Evolutionary conservation across 2,888 invertebrate species (phyloP), one percentile per base, ranked within the genome.

Genomic region (Stictocephala bisonia): DNA sequence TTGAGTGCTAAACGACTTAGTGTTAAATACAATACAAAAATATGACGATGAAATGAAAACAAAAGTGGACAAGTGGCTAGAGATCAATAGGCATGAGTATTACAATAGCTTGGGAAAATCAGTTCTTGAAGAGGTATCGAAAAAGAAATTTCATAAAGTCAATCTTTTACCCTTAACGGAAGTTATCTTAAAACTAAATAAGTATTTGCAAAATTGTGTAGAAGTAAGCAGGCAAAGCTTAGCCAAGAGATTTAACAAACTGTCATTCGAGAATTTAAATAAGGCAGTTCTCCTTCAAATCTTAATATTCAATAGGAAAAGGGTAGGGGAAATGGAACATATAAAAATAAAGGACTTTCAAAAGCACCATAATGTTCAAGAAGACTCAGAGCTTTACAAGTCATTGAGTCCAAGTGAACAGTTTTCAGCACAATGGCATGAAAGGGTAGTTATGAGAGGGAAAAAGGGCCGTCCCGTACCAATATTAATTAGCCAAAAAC

Each of bases 251-350:
- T 44, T 44, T 44, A 18, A 44, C 3, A 44, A 44, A 13, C n/a
- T 15, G 4, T 3, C 44, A 4, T 44, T 7, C 13, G 44, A 44
- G 4, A 18, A 3, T 18, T 18, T 44, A 4, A 44, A 44, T 44
- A 44, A 44, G 18, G 60, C 60, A 29, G 18, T 29, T 3, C 26
- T 60, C 29, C 31, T 60, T 15, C 60, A 60, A 31, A 22, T 60
- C 11, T 15, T 60, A 60, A 31, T 60, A n/a, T 60, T 60, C 20
- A 60, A 60, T 11, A 26, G 60, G 6, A 60, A 60, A 60, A 26
- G 60, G 20, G 15, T 60, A 15, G 60, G 60, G 20, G 60, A 60
- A 31, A 20, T 26, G 20, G 60, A 60, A 60, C 26, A 60, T 20
- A 20, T 60, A 20, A 18, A 18, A 31, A 60, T 29, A n/a, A 29